phyloP scores from a whole-genome alignment of 2,797 vertebrate genomes.

The Sebastes iracundus region DNA sequence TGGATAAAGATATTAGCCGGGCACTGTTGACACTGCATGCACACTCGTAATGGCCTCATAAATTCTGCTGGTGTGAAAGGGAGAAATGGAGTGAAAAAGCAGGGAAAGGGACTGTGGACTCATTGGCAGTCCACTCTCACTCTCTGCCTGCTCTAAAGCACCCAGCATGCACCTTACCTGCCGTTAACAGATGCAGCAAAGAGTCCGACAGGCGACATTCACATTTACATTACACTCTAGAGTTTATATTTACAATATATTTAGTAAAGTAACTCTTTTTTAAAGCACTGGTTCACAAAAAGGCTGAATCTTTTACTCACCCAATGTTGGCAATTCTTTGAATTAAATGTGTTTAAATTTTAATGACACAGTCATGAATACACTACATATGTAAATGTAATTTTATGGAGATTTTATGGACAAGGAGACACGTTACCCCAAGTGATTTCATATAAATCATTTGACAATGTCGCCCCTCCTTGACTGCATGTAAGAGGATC shows the following conservation, averaged over 20 bases:
- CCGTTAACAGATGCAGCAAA: slow-evolving; percentile 25
- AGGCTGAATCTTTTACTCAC: background rate
- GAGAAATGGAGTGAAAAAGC: slow-evolving; percentile 44
- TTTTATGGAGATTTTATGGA: background rate
- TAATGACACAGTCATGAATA: background rate
- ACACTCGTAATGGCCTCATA: slow-evolving; percentile 80
- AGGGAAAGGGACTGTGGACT: slow-evolving; percentile 46
- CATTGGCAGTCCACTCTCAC: slow-evolving; percentile 67
- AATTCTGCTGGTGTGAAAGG: slow-evolving; percentile 77
- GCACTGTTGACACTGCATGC: slow-evolving; percentile 72
- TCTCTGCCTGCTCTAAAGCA: slow-evolving; percentile 24
- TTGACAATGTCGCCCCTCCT: background rate
- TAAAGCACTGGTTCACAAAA: background rate
- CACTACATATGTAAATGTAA: background rate
- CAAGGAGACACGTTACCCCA: background rate
- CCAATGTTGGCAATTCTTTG: background rate
- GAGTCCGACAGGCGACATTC: background rate
- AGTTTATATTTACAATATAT: background rate
- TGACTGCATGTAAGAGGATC: background rate
- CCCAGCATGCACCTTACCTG: slow-evolving; percentile 48
- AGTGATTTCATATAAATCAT: background rate
- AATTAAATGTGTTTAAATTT: background rate
- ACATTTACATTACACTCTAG: background rate
- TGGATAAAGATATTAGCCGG: slow-evolving; percentile 77
- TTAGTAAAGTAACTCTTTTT: background rate